A percentile compares a stretch with the other conserved stretches of the same genome.
Conservation (phyloP, 2,113 vertebrate genomes). For the Pogonocichla stellata region DNA sequence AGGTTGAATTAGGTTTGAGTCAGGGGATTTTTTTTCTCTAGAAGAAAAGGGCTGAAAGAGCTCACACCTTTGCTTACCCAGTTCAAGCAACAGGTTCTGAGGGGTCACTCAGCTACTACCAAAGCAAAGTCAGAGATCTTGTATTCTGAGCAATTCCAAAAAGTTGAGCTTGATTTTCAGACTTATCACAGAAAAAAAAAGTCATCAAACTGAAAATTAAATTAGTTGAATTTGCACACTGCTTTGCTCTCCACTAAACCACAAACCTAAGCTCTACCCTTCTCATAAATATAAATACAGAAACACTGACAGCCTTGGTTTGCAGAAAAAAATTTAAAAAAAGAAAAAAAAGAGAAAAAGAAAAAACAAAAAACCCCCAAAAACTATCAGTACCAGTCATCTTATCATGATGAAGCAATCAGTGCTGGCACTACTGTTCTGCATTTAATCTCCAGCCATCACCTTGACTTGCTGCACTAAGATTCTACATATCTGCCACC, state of each 20-base stretch:
- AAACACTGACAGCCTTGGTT: not conserved
- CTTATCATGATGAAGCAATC: not conserved
- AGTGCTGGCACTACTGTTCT: not conserved
- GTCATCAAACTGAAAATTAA: not conserved
- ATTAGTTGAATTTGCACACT: not conserved
- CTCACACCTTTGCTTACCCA: not conserved
- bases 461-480: not conserved
- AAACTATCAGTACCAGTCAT: not conserved
- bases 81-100: not conserved
- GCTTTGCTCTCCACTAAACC: not conserved
- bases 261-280: not conserved
- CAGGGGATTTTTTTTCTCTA: rapidly evolving
- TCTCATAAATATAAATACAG: not conserved
- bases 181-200: not conserved
- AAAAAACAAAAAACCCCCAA: not conserved
- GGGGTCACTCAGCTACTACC: rapidly evolving
- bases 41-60: not conserved
- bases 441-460: not conserved
- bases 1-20: not conserved
- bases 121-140: not conserved
- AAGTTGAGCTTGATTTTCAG: not conserved
- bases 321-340: not conserved
- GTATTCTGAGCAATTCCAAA: not conserved
- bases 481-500: not conserved
- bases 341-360: not conserved